A percentile compares a stretch with the other conserved stretches of the same genome.
Conservation (phyloP, 2,797 vertebrate genomes). For the Spinibarbus caldwelli region DNA sequence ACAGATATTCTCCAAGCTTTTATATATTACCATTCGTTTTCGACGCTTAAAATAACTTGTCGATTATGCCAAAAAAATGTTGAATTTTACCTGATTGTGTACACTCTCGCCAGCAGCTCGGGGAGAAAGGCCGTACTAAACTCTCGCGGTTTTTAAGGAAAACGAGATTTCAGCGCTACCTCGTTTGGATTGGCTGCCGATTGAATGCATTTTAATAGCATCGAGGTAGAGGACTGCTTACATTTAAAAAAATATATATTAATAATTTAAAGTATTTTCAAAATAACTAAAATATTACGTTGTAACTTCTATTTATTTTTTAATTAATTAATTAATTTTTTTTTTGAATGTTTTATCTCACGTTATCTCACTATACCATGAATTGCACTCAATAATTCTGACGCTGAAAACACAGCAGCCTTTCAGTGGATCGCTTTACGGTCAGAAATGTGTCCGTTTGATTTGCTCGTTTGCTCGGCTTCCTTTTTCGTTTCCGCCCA, state of each 20-base stretch:
- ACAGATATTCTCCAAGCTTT: background rate
- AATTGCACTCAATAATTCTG: background rate
- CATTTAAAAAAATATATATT: background rate
- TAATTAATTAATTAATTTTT: background rate
- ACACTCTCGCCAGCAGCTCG: slow-evolving; percentile 42
- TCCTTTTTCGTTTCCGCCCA: slow-evolving; percentile 32
- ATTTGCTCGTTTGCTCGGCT: too few species aligned
- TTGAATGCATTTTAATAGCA: background rate
- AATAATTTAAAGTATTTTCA: background rate
- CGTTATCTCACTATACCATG: background rate
- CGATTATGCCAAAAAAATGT: background rate
- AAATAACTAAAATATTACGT: background rate
- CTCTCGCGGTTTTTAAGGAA: slow-evolving; percentile 44
- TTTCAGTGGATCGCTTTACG: background rate
- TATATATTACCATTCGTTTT: background rate
- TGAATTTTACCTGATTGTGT: slow-evolving; percentile 48
- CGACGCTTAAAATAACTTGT: too few species aligned
- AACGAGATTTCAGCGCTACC: slow-evolving; percentile 41
- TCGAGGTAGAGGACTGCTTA: background rate
- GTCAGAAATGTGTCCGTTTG: background rate
- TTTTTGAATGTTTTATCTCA: background rate
- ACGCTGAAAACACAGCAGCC: background rate
- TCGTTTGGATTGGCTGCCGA: slow-evolving; percentile 30
- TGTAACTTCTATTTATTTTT: background rate
- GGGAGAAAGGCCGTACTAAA: slow-evolving; percentile 49